phyloP scores from a whole-genome alignment of 64 coral and sea anemone species.

The Montipora efflorescens region DNA sequence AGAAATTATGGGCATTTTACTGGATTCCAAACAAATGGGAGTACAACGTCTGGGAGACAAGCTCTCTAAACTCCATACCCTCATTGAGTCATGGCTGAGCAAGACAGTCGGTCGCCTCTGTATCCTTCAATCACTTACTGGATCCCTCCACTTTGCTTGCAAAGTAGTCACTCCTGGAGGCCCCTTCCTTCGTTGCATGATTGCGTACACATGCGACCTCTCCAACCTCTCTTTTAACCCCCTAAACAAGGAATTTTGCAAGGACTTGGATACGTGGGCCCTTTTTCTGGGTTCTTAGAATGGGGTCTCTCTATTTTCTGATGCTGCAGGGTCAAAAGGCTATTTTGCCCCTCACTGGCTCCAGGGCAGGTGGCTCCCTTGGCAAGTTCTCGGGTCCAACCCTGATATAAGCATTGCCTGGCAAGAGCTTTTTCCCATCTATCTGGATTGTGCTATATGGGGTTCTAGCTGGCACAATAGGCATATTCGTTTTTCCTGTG shows the following conservation, averaged over 20 bases:
- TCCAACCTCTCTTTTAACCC: background rate
- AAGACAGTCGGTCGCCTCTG: too few relatives aligned
- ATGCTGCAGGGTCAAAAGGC: too few relatives aligned
- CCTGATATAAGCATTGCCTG: slow-evolving; percentile 21
- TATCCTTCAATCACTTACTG: background rate
- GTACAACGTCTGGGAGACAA: background rate
- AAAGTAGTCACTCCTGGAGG: slow-evolving; percentile 7
- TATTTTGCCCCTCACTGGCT: background rate
- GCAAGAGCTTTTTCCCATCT: background rate
- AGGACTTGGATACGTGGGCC: slow-evolving; percentile 50
- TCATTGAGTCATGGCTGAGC: too few relatives aligned
- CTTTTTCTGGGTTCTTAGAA: background rate
- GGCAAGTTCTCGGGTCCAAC: background rate
- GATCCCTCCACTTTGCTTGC: slow-evolving; percentile 41
- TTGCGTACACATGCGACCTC: background rate
- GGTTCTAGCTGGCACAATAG: too few relatives aligned
- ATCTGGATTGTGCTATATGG: background rate
- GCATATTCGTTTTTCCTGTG: too few relatives aligned
- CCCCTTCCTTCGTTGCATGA: slow-evolving; percentile 46
- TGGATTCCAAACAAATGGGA: slow-evolving; percentile 22
- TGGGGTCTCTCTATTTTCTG: background rate
- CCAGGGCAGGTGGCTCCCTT: background rate
- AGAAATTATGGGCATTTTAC: slow-evolving; percentile 51
- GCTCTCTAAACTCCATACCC: too few relatives aligned
- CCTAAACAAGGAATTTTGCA: background rate